A percentile compares a stretch with the other conserved stretches of the same genome.
phyloP scores from a whole-genome alignment of 2,888 invertebrate species.

The Melipona beecheii region DNA sequence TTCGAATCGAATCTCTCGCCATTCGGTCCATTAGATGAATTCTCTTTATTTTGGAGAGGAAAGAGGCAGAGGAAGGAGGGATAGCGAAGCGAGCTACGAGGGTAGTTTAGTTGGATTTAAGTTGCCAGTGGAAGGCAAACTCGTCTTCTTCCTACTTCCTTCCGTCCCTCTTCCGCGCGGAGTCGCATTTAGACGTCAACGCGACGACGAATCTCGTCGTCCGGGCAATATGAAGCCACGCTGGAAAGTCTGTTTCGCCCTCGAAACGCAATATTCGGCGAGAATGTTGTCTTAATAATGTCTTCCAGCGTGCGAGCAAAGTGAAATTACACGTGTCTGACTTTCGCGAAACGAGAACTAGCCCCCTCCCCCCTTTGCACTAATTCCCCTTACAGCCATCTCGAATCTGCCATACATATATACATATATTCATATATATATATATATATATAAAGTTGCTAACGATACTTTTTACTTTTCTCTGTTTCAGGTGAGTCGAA shows the following conservation, averaged over 20 bases:
- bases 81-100: not conserved
- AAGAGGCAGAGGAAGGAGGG: not conserved
- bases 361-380: not conserved
- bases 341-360: not conserved
- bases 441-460: not conserved
- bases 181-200: conserved; percentile 33
- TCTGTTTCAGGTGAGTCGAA: conserved; percentile 20
- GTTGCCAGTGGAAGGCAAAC: not conserved
- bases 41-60: too few relatives aligned
- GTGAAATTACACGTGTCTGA: conserved; percentile 48
- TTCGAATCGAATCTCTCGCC: too few relatives aligned
- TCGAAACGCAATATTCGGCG: conserved; percentile 49
- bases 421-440: too few relatives aligned
- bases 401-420: not conserved
- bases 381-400: not conserved
- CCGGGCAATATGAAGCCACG: conserved; percentile 24
- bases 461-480: not conserved
- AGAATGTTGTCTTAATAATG: conserved; percentile 57
- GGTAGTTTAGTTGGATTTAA: conserved; percentile 13
- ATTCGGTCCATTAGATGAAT: too few relatives aligned
- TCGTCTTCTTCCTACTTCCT: conserved; percentile 35
- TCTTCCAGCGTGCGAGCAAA: conserved; percentile 48
- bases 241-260: conserved; percentile 32
- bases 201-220: conserved; percentile 42
- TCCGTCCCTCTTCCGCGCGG: conserved; percentile 1